Percentiles rank a stretch among this genome's conserved stretches.
phyloP scores from a whole-genome alignment of 2,888 invertebrate genomes.

The Scaptomyza reducta region DNA sequence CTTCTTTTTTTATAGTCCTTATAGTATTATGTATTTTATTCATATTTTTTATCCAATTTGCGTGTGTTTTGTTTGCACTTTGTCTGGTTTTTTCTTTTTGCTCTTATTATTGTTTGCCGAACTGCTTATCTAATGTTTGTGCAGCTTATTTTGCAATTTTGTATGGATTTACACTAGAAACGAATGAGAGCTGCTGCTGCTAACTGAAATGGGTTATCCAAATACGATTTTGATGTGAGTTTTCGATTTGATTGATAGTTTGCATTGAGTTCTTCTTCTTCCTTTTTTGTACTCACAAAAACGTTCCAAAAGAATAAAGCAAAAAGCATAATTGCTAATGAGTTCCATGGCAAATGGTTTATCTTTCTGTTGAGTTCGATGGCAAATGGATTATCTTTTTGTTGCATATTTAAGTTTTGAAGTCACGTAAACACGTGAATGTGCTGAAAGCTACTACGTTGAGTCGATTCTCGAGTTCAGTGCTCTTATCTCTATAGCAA shows the following conservation, averaged over 20 bases:
- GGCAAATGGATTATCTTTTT: too few relatives aligned
- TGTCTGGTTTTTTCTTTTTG: slow-evolving; percentile 7
- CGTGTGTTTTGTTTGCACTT: slow-evolving; percentile 52
- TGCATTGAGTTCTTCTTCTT: too few relatives aligned
- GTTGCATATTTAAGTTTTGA: neutral
- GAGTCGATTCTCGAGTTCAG: neutral
- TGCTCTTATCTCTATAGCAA: slow-evolving; percentile 20
- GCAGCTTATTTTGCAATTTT: slow-evolving; percentile 35
- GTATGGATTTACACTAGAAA: slow-evolving; percentile 1
- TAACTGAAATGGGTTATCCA: too few relatives aligned
- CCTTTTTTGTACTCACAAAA: neutral
- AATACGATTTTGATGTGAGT: too few relatives aligned
- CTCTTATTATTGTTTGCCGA: slow-evolving; percentile 17
- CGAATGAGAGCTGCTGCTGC: too few relatives aligned
- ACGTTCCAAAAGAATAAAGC: neutral
- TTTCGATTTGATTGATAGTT: neutral
- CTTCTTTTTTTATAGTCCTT: neutral
- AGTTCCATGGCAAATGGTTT: neutral
- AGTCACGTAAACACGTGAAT: slow-evolving; percentile 2
- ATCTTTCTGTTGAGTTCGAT: neutral
- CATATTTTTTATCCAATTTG: slow-evolving; percentile 54
- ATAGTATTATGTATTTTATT: slow-evolving; percentile 12
- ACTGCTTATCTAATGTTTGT: slow-evolving; percentile 49
- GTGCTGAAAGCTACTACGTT: too few relatives aligned
- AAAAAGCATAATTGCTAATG: neutral